phyloP scores from a whole-genome alignment of 35 echinoderm and acorn worm genomes.

The Ophioderma brevispina region DNA sequence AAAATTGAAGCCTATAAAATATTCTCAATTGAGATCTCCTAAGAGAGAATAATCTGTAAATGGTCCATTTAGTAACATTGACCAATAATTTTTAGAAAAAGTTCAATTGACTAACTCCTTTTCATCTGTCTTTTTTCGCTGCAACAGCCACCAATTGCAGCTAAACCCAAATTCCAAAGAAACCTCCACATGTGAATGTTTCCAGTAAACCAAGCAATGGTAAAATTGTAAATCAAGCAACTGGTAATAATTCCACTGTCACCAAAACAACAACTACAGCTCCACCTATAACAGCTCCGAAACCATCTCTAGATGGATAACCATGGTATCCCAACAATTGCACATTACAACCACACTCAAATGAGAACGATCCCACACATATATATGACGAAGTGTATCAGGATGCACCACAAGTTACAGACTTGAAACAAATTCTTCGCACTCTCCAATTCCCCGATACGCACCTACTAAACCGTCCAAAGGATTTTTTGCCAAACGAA shows the following conservation, averaged over 20 bases:
- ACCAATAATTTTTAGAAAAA: no score
- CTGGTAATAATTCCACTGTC: not conserved
- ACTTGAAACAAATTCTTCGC: not conserved
- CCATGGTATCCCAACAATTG: not conserved
- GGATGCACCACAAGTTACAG: not conserved
- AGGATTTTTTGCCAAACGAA: not conserved
- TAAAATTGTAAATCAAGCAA: no score
- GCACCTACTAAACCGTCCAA: no score
- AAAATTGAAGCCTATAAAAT: no score
- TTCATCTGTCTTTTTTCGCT: conserved; percentile 7
- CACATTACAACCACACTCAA: not conserved
- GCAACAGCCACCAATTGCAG: not conserved
- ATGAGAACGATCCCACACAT: not conserved
- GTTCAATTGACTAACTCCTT: no score
- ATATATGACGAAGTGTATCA: not conserved
- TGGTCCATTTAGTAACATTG: no score
- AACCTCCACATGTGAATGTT: not conserved
- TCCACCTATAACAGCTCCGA: not conserved
- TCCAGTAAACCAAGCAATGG: not conserved
- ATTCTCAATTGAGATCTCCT: no score
- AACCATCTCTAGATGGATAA: no score
- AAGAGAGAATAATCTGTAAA: no score
- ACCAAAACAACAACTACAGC: not conserved
- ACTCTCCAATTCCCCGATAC: no score
- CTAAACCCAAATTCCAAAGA: conserved; percentile 1